Conservation (phyloP, 64 coral and sea anemone species). For the Dendronephthya gigantea region DNA sequence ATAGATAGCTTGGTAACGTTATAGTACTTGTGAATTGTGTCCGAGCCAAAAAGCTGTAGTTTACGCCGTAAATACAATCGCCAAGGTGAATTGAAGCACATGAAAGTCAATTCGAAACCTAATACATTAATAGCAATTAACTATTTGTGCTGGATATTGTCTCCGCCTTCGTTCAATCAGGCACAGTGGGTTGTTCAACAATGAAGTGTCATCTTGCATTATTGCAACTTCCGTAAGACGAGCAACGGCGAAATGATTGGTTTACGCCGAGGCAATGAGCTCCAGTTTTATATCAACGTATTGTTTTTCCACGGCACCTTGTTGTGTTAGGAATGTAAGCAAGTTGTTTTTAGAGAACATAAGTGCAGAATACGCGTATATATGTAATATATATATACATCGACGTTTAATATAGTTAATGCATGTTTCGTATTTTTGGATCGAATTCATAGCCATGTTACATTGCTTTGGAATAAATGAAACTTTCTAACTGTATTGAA, state of each 20-base stretch:
- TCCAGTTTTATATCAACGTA: neutral
- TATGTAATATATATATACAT: neutral
- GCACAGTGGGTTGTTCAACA: neutral
- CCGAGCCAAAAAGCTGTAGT: no score
- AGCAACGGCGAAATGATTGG: neutral
- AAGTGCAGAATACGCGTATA: neutral
- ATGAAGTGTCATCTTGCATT: neutral
- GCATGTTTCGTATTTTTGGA: no score
- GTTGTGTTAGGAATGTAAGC: neutral
- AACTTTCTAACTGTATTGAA: no score
- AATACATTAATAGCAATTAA: conserved; percentile 5
- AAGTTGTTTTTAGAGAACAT: neutral
- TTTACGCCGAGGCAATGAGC: neutral
- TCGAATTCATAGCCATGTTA: no score
- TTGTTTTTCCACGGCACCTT: neutral
- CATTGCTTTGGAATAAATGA: no score
- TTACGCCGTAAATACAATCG: no score
- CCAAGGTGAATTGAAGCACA: neutral
- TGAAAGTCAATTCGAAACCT: neutral
- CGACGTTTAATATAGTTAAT: no score
- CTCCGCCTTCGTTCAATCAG: neutral
- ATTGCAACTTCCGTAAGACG: neutral
- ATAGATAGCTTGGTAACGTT: neutral
- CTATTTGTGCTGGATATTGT: neutral
- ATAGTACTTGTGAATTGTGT: no score